A percentile compares a stretch with the other conserved stretches of the same genome.
phyloP scores from a whole-genome alignment of 2,113 vertebrate species.

The Budorcas taxicolor region DNA sequence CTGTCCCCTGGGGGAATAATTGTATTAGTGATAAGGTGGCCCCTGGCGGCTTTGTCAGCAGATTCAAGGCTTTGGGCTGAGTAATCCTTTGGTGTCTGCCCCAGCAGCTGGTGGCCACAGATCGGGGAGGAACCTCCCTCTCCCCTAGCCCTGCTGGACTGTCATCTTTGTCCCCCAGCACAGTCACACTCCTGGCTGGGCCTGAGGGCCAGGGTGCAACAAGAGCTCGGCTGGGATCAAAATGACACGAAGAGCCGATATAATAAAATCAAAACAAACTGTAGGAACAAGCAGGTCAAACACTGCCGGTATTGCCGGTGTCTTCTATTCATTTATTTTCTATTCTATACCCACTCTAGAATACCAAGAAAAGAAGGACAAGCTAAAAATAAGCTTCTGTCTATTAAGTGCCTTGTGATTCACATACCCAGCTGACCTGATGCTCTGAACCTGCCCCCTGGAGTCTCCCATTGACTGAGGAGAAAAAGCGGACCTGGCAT shows the following conservation, averaged over 20 bases:
- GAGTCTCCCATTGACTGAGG: not conserved
- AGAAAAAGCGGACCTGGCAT: not conserved
- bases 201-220: not conserved
- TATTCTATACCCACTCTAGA: not conserved
- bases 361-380: not conserved
- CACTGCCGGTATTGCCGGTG: not conserved
- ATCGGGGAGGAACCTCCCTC: not conserved
- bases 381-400: not conserved
- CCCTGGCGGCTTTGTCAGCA: slow-evolving; percentile 70
- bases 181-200: not conserved
- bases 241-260: fast-evolving
- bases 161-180: not conserved
- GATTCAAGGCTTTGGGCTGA: slow-evolving; percentile 77
- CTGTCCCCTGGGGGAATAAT: slow-evolving; percentile 75
- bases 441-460: not conserved
- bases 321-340: not conserved
- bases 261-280: not conserved
- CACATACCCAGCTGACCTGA: not conserved
- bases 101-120: slow-evolving; percentile 75
- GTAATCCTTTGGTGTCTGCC: slow-evolving; percentile 82
- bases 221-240: not conserved
- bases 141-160: not conserved
- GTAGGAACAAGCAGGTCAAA: not conserved
- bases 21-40: slow-evolving; percentile 80
- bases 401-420: not conserved